Evolutionary conservation across 2,113 vertebrate genomes (phyloP).

Genomic region (Microcebus griseorufus): DNA sequence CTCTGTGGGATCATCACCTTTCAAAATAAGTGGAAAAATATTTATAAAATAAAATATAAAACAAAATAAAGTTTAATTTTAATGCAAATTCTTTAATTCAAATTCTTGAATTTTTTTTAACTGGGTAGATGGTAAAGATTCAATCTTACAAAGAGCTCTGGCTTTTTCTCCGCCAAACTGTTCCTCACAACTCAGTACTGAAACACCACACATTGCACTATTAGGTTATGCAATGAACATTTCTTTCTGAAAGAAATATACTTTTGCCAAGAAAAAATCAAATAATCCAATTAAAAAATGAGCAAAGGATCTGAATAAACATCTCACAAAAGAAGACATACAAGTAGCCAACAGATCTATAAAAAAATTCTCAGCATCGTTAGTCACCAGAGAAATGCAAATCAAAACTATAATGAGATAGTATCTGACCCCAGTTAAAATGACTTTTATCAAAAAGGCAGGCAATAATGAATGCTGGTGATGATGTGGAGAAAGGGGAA

Average conservation of each 20-base stretch:
- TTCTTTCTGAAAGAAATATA: background rate
- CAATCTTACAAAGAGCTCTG: background rate
- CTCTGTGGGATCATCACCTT: background rate
- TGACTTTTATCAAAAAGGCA: no score
- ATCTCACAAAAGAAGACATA: no score
- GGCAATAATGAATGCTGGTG: no score
- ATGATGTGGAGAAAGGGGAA: no score
- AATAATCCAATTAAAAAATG: no score
- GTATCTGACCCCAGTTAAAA: no score
- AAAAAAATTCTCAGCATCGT: no score
- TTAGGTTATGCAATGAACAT: background rate
- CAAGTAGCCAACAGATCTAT: no score
- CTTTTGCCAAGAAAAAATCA: background rate
- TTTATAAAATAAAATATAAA: constrained; percentile 12
- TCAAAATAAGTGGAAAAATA: background rate
- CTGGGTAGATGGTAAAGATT: background rate
- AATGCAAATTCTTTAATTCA: background rate
- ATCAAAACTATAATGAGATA: no score
- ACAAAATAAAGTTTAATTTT: constrained; percentile 26
- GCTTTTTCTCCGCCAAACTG: background rate
- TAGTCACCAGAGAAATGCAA: no score
- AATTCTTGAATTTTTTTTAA: background rate
- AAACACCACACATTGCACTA: background rate
- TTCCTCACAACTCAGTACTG: background rate
- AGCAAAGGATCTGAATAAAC: no score